Evolutionary conservation across 2,113 vertebrate species (phyloP).

Genomic region (Erythrolamprus reginae): DNA sequence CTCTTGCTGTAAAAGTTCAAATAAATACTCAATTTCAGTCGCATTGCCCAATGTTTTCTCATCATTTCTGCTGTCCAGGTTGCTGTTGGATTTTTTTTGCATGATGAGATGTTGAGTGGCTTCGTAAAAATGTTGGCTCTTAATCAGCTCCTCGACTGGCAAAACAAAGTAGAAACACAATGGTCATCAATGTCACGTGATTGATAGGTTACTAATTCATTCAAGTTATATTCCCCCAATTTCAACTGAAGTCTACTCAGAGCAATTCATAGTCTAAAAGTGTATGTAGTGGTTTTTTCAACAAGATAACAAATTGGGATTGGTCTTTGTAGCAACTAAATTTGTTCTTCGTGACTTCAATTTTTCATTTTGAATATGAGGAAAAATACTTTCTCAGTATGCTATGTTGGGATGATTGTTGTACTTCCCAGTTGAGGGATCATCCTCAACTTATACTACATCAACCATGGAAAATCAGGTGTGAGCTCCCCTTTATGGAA

Average conservation of each 20-base stretch:
- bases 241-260: not conserved
- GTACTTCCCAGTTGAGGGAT: not conserved
- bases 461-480: not conserved
- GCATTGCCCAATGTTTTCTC: conserved; percentile 46
- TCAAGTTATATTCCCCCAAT: not conserved
- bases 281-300: not conserved
- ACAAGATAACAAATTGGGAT: not conserved
- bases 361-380: not conserved
- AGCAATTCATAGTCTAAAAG: not conserved
- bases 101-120: conserved; percentile 62
- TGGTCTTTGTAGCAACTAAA: not conserved
- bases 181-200: not conserved
- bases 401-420: not conserved
- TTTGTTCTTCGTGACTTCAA: not conserved
- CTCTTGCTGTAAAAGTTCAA: conserved; percentile 55
- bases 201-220: not conserved
- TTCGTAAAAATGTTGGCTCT: conserved; percentile 44
- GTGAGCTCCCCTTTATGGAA: not conserved
- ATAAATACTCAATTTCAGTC: conserved; percentile 64
- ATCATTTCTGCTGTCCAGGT: not conserved
- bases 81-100: conserved; percentile 65
- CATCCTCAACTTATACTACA: not conserved
- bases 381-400: not conserved
- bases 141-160: conserved; percentile 54
- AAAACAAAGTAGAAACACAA: conserved; percentile 30